Base-by-base conservation (phyloP, 2,113 vertebrate species). In the Progne subis region DNA sequence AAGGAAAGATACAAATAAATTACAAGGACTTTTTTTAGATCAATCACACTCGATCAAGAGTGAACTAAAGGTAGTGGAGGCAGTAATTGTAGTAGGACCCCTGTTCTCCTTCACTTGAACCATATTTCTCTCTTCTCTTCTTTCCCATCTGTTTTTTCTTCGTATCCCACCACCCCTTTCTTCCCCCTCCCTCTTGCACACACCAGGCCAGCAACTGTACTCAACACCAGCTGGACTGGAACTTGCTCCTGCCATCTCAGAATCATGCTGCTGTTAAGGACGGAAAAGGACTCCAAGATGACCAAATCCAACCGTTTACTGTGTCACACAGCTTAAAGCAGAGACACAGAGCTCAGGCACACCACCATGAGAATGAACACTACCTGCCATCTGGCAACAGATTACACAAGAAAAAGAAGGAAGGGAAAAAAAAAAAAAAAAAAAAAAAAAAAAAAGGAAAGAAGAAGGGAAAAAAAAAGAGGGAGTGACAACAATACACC, bases 21-120 rank as follows among this genome's bases (percentile, higher is more conserved):
- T 5, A 47, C 46, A 87, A 37, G 32, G 41, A 37, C 37, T 37
- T 37, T 37, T 37, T 37, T 37, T 37, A 37, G 37, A 37, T 37
- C 37, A 37, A 37, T 37, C 37, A 37, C 37, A 37, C 37, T 9
- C 37, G 37, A 60, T 49, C 18, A 69, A 76, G 8, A 18, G 20
- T 15, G 11, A 72, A 39, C 50, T 64, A 47, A 60, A 95, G 8
- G 21, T 9, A 75, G 46, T 0, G 1, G 20, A 83, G 17, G 59
- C 60, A 81, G 14, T 41, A 89, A 70, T 3, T 61, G 28, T 28
- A 93, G 3, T 3, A 46, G 67, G 39, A 76, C 43, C 53, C 12
- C 44, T 80, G 32, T 15, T 19, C 10, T 90, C 43, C 52, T 74
- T 63, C 52, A 67, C 19, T 14, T 0, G 0, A 82, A 6, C 16